A percentile compares a stretch with the other conserved stretches of the same genome.
Evolutionary conservation across 2,888 invertebrate genomes (phyloP).

Genomic region (Zelleria hepariella): DNA sequence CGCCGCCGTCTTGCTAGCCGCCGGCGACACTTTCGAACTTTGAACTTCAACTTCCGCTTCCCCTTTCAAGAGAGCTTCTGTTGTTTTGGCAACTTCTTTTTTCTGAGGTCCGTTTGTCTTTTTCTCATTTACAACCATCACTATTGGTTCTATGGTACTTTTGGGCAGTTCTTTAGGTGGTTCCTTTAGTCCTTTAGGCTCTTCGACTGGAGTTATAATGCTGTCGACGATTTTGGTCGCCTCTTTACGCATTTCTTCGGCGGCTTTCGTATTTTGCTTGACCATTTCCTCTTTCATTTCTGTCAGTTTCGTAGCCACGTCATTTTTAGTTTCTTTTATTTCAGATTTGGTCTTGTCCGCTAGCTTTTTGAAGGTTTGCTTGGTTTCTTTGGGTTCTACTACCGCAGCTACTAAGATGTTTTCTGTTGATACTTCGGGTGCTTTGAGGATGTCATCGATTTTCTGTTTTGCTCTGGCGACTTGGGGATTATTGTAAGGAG

Average conservation of each 20-base stretch:
- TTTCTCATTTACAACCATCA: conserved; percentile 57
- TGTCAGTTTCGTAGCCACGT: conserved; percentile 30
- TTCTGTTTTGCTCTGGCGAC: conserved; percentile 61
- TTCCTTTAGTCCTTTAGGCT: conserved; percentile 36
- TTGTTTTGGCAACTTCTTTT: conserved; percentile 40
- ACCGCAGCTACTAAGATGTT: conserved; percentile 42
- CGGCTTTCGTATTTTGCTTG: conserved; percentile 28
- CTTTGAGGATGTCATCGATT: conserved; percentile 61
- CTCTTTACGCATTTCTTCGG: conserved; percentile 48
- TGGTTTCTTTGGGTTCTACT: conserved; percentile 10
- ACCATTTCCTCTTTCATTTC: conserved; percentile 39
- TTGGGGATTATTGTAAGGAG: conserved; percentile 60
- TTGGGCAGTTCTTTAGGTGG: conserved; percentile 26
- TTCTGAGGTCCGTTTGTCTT: conserved; percentile 31
- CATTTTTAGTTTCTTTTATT: conserved; percentile 35
- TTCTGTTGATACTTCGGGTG: conserved; percentile 61
- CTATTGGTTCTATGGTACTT: conserved; percentile 45
- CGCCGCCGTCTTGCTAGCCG: conserved; percentile 35
- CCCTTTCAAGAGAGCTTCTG: conserved; percentile 65
- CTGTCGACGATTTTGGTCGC: conserved; percentile 58
- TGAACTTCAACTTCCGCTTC: conserved; percentile 74
- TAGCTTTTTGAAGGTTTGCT: neutral
- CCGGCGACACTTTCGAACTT: conserved; percentile 68
- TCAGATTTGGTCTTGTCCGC: conserved; percentile 30
- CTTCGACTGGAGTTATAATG: conserved; percentile 61